phyloP scores from a whole-genome alignment of 2,797 vertebrate species.

The Brachymystax lenok region DNA sequence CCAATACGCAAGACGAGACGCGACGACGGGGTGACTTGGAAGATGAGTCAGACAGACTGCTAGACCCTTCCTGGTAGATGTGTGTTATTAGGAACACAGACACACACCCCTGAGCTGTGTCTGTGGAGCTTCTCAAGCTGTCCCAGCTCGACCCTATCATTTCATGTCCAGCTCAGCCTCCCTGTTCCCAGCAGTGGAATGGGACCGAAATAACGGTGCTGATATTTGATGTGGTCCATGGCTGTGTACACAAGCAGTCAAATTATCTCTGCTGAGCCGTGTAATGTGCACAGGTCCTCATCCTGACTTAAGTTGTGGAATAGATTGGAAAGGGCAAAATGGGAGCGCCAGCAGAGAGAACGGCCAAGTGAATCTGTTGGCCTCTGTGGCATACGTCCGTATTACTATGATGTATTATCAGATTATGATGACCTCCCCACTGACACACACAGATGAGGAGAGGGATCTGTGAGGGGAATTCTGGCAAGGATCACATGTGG shows the following conservation, averaged over 20 bases:
- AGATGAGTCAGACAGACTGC: conserved; percentile 60
- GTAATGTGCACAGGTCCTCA: conserved; percentile 54
- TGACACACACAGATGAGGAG: conserved; percentile 47
- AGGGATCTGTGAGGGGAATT: conserved; percentile 20
- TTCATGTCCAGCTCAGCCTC: conserved; percentile 59
- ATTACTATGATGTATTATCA: conserved; percentile 46
- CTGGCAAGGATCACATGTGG: conserved; percentile 9
- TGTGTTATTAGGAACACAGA: conserved; percentile 9
- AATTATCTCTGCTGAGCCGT: conserved; percentile 56
- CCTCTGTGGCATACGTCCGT: conserved; percentile 39
- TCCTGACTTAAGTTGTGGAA: conserved; percentile 56
- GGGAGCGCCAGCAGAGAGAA: conserved; percentile 44
- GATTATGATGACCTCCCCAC: conserved; percentile 54
- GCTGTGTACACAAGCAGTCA: conserved; percentile 49
- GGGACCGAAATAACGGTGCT: conserved; percentile 68
- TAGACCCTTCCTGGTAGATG: conserved; percentile 23
- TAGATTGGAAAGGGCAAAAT: conserved; percentile 65
- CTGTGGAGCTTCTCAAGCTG: conserved; percentile 53
- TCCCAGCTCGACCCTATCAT: conserved; percentile 51
- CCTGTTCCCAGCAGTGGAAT: conserved; percentile 58
- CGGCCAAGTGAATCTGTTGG: conserved; percentile 53
- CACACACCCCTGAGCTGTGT: conserved; percentile 26
- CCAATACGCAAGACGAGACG: conserved; percentile 47
- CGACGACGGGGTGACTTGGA: conserved; percentile 48
- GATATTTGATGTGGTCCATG: conserved; percentile 67